phyloP scores from a whole-genome alignment of 2,113 vertebrate genomes.

The Notechis scutatus region DNA sequence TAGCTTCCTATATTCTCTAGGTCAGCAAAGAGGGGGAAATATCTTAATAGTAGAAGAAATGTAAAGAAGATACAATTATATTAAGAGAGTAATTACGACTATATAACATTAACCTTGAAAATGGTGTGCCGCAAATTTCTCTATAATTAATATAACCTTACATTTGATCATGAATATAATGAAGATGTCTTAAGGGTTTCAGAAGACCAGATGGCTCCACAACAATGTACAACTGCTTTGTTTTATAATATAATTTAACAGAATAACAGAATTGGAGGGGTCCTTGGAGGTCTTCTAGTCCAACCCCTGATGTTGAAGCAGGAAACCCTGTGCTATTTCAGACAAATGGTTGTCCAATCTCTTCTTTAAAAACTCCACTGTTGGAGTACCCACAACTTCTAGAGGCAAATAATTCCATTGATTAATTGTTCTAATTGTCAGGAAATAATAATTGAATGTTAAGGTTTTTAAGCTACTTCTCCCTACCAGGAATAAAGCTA shows the following conservation, averaged over 20 bases:
- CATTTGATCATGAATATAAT: slow-evolving; percentile 44
- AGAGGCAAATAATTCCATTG: background rate
- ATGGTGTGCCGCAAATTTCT: slow-evolving; percentile 43
- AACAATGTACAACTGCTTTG: background rate
- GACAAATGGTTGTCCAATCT: background rate
- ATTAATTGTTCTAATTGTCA: background rate
- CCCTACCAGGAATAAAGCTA: background rate
- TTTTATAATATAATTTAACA: background rate
- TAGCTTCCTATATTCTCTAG: slow-evolving; percentile 18
- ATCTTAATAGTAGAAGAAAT: slow-evolving; percentile 15
- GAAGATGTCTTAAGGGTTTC: background rate
- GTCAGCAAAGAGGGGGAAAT: background rate
- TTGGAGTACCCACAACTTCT: background rate
- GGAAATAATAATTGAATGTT: background rate
- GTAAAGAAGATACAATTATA: slow-evolving; percentile 37
- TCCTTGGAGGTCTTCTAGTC: background rate
- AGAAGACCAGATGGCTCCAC: background rate
- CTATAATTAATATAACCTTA: slow-evolving; percentile 49
- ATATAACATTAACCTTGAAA: slow-evolving; percentile 51
- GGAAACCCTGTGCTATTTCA: background rate
- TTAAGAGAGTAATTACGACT: slow-evolving; percentile 50
- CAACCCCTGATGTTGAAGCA: too few species aligned
- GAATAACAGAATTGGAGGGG: background rate
- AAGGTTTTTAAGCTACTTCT: background rate
- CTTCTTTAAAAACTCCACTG: background rate